These are phyloP conservation scores for Nephrotoma guestfalica DNA, from an alignment of 2,888 invertebrate genomes.

Conservation along the genomic window DNA sequence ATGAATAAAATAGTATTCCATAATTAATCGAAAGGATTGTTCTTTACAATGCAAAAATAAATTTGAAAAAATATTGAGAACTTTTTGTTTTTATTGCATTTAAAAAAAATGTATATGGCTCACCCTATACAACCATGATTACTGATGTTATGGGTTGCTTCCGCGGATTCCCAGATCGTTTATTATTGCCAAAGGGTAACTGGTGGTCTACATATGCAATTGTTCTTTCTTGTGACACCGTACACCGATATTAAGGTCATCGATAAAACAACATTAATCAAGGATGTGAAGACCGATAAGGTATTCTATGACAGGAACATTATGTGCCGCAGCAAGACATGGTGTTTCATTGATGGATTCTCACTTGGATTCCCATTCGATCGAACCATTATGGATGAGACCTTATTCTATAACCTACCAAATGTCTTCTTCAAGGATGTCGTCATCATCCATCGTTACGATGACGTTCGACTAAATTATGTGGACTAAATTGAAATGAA, in stretches of 20 bases:
- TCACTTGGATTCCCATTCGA: conserved; percentile 36
- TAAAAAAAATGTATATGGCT: no score
- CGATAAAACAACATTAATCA: conserved; percentile 5
- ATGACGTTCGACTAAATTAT: not conserved
- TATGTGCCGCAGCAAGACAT: not conserved
- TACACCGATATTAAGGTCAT: not conserved
- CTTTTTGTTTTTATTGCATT: no score
- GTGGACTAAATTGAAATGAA: not conserved
- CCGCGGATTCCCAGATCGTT: conserved; percentile 44
- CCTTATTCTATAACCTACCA: conserved; percentile 24
- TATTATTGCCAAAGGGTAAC: conserved; percentile 47
- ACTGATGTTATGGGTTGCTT: conserved; percentile 15
- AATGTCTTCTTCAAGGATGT: conserved; percentile 33
- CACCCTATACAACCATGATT: not conserved
- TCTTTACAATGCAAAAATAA: no score
- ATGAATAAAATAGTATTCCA: no score
- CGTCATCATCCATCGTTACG: not conserved
- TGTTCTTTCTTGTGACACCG: conserved; percentile 41
- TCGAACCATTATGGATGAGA: conserved; percentile 27
- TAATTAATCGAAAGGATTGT: no score
- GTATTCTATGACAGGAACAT: not conserved
- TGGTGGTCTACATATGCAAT: conserved; percentile 46
- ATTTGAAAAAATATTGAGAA: no score
- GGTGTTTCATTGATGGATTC: conserved; percentile 30
- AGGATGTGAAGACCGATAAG: conserved; percentile 5